Conservation (phyloP, 2,888 invertebrate species). For the Ischnus inquisitorius region DNA sequence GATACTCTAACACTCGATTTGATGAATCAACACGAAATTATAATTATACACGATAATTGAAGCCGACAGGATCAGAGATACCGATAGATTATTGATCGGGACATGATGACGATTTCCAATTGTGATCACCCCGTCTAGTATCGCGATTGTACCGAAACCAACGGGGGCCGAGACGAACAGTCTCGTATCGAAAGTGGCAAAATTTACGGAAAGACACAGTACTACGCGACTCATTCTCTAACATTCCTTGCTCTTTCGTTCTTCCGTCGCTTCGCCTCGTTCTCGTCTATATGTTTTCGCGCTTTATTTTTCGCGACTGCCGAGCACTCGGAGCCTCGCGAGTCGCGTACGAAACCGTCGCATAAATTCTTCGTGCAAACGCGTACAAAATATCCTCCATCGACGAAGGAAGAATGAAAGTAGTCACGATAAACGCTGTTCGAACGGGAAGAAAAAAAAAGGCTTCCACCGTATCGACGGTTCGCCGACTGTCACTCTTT, state of each 20-base stretch:
- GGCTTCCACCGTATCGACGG: slow-evolving; percentile 19
- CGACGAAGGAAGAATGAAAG: neutral
- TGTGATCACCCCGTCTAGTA: neutral
- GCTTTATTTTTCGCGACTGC: slow-evolving; percentile 20
- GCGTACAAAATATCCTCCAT: slow-evolving; percentile 42
- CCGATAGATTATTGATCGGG: neutral
- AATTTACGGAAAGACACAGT: slow-evolving; percentile 75
- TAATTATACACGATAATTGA: neutral
- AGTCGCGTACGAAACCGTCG: slow-evolving; percentile 14
- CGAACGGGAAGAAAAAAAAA: neutral
- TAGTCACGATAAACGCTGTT: neutral
- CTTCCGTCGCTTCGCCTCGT: neutral
- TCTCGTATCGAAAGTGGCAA: slow-evolving; percentile 73
- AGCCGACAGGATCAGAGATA: neutral
- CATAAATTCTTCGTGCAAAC: slow-evolving; percentile 59
- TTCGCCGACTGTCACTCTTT: slow-evolving; percentile 1
- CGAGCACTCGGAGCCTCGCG: slow-evolving; percentile 17
- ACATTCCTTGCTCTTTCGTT: slow-evolving; percentile 35
- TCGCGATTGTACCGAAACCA: slow-evolving; percentile 33
- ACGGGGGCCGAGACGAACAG: neutral
- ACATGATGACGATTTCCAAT: neutral
- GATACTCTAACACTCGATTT: too few species aligned
- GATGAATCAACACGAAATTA: neutral
- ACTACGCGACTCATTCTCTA: slow-evolving; percentile 43
- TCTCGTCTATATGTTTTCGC: slow-evolving; percentile 8